Evolutionary conservation across 2,113 vertebrate species (phyloP).

Genomic region (Trinectes maculatus): DNA sequence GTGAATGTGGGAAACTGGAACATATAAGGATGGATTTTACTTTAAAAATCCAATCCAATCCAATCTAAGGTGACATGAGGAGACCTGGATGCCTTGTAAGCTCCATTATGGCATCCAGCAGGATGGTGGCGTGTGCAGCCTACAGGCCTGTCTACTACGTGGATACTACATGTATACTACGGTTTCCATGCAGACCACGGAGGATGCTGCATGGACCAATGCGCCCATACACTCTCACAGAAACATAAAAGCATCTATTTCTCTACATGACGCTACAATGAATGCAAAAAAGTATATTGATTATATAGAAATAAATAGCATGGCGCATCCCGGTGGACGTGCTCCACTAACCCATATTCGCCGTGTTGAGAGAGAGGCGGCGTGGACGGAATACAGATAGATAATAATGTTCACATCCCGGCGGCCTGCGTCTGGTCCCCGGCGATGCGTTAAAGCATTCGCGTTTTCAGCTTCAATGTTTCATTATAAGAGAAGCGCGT

Average conservation of each 20-base stretch:
- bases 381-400: not conserved
- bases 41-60: no score
- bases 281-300: not conserved
- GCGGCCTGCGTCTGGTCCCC: constrained; percentile 14
- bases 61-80: not conserved
- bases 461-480: constrained; percentile 1
- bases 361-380: constrained; percentile 19
- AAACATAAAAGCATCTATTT: not conserved
- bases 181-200: constrained; percentile 42
- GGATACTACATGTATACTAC: constrained; percentile 8
- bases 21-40: no score
- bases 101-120: not conserved
- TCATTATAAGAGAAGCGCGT: no score
- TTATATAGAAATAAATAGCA: not conserved
- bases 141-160: constrained; percentile 44
- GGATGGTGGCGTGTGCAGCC: not conserved
- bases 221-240: not conserved
- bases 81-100: not conserved
- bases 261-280: no score
- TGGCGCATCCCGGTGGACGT: constrained; percentile 39
- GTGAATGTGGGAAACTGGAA: not conserved
- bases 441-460: not conserved
- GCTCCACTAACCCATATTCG: constrained; percentile 78
- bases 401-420: not conserved
- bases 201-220: constrained; percentile 22